Evolutionary conservation across 2,797 vertebrate genomes (phyloP).

Genomic region (Leuciscus waleckii): DNA sequence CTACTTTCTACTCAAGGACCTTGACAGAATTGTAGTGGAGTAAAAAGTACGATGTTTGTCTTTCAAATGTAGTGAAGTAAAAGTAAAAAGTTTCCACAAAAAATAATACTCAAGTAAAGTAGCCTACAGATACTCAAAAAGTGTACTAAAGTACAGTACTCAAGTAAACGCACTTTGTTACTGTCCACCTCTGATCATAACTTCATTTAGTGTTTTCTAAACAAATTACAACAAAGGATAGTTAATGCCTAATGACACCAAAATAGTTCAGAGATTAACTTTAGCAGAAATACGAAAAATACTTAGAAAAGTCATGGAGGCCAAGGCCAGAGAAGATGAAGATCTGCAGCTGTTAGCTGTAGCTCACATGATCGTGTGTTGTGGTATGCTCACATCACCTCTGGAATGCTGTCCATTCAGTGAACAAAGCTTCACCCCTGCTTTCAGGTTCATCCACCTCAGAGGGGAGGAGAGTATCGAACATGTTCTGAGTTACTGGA

Average conservation of each 20-base stretch:
- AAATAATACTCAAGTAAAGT: no score
- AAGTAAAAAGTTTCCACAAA: no score
- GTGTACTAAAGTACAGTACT: no score
- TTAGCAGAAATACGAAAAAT: background rate
- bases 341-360: slow-evolving; percentile 44
- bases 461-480: slow-evolving; percentile 31
- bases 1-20: no score
- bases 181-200: no score
- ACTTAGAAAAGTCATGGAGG: background rate
- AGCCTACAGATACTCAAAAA: no score
- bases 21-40: no score
- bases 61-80: no score
- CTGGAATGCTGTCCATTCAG: slow-evolving; percentile 32
- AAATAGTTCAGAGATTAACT: background rate
- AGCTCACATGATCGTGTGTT: slow-evolving; percentile 38
- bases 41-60: no score
- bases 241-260: background rate
- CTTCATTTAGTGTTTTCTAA: no score
- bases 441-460: slow-evolving; percentile 38
- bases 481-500: slow-evolving; percentile 43
- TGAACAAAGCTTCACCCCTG: slow-evolving; percentile 49
- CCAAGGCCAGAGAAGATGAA: slow-evolving; percentile 39
- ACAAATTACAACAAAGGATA: no score
- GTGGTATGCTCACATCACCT: slow-evolving; percentile 34
- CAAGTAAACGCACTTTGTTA: no score